Evolutionary conservation across 2,888 invertebrate species (phyloP).

Genomic region (Pyrgus malvae): DNA sequence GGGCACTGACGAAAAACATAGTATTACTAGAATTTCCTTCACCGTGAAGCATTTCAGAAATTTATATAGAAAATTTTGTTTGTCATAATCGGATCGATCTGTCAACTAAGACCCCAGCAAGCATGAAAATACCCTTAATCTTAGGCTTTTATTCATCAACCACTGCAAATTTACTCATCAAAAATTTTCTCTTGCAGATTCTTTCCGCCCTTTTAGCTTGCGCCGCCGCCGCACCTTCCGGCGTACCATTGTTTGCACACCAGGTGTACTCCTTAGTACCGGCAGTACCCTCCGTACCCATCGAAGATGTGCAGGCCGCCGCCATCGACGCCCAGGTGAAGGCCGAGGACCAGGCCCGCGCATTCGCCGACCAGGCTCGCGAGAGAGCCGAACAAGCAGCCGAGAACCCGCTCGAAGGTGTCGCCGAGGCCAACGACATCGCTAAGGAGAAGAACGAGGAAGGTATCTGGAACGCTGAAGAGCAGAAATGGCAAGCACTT

Average conservation of each 20-base stretch:
- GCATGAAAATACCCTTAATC: no score
- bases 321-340: constrained; percentile 60
- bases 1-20: no score
- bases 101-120: no score
- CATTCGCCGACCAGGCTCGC: constrained; percentile 52
- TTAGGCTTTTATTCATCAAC: no score
- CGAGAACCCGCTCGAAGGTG: constrained; percentile 49
- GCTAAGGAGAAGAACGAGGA: constrained; percentile 47
- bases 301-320: constrained; percentile 69
- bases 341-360: constrained; percentile 49
- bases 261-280: no score
- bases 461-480: constrained; percentile 57
- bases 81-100: no score
- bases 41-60: no score
- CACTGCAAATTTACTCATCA: no score
- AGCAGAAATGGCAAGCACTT: constrained; percentile 68
- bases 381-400: constrained; percentile 49
- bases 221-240: constrained; percentile 57
- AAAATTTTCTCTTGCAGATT: constrained; percentile 51
- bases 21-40: no score
- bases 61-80: no score
- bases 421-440: constrained; percentile 42
- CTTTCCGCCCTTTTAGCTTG: constrained; percentile 57
- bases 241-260: constrained; percentile 22
- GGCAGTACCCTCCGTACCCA: constrained; percentile 50